Percentiles rank a stretch among this genome's conserved stretches.
phyloP scores from a whole-genome alignment of 2,888 invertebrate species.

The Autographa gamma region DNA sequence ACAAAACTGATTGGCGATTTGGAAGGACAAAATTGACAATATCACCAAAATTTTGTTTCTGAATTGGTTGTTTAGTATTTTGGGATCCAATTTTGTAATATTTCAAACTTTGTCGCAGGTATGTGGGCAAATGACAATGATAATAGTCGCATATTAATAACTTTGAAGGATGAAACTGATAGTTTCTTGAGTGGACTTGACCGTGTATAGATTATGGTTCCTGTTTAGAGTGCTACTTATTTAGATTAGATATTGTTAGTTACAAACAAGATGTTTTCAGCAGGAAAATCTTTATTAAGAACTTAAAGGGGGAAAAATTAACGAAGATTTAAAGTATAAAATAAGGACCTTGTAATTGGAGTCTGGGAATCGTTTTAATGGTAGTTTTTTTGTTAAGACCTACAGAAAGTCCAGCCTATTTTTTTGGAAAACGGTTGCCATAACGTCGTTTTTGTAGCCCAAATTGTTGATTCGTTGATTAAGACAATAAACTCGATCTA shows the following conservation, averaged over 20 bases:
- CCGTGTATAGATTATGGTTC: neutral
- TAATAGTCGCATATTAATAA: conserved; percentile 32
- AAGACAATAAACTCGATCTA: too few relatives aligned
- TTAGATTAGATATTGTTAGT: conserved; percentile 10
- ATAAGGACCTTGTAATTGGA: too few relatives aligned
- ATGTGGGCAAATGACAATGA: conserved; percentile 50
- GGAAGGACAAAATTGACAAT: neutral
- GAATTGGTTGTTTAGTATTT: neutral
- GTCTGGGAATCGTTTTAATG: too few relatives aligned
- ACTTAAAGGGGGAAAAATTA: too few relatives aligned
- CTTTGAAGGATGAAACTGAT: conserved; percentile 23
- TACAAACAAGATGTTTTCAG: neutral
- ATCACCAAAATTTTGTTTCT: neutral
- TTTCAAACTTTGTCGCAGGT: neutral
- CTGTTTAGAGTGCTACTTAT: conserved; percentile 3
- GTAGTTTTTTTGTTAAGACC: too few relatives aligned
- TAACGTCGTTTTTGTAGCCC: too few relatives aligned
- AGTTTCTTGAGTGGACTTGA: conserved; percentile 15
- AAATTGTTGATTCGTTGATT: too few relatives aligned
- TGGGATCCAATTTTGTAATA: neutral
- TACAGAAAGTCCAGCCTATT: too few relatives aligned
- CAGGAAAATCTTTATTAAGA: neutral
- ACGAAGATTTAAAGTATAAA: too few relatives aligned
- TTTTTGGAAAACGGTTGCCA: too few relatives aligned
- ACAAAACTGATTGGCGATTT: neutral